Base-by-base conservation (phyloP, 2,888 invertebrate species). In the Shargacucullia verbasci region DNA sequence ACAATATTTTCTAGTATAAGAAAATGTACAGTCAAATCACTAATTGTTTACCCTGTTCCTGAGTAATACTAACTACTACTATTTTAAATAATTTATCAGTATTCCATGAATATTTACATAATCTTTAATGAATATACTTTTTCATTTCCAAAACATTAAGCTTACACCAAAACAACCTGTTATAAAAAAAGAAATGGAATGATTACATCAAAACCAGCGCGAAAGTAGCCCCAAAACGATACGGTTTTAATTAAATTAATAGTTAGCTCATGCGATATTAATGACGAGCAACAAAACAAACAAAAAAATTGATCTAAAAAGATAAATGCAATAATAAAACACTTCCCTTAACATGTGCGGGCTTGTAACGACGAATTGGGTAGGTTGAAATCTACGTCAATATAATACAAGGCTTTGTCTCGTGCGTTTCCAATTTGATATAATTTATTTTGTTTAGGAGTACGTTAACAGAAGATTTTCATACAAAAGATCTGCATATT, bases 161-260 rank as follows among this genome's bases (percentile, higher is more conserved):
- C 50, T 40, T 45, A 63, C 63, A 70, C 58, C 39, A 40, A 48
- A 75, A 70, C 77, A 83, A 88, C 85, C 85, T 85, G 85, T 75
- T 66, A 62, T 58, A 74, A 74, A 81, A 77, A 73, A 52, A 50
- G 11, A 37, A 81, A 77, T 78, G 67, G 76, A 85, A 87, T 83
- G 86, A 86, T 85, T 84, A 84, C 83, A 89, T 89, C 86, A 85
- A 85, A 89, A 87, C 82, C 78, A 81, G 56, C 71, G 72, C 67
- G 44, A 71, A 83, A 78, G 81, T 79, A 79, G 78, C 85, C 87
- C 85, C 77, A 77, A 80, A 83, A 80, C 84, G 90, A 87, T 85
- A 90, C 81, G 88, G 82, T 82, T 82, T 85, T 93, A 93, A 93
- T 93, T 92, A 89, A 93, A 93, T 93, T 93, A 93, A 93, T 93